phyloP scores from a whole-genome alignment of 2,888 invertebrate genomes.

The Ischnus inquisitorius region DNA sequence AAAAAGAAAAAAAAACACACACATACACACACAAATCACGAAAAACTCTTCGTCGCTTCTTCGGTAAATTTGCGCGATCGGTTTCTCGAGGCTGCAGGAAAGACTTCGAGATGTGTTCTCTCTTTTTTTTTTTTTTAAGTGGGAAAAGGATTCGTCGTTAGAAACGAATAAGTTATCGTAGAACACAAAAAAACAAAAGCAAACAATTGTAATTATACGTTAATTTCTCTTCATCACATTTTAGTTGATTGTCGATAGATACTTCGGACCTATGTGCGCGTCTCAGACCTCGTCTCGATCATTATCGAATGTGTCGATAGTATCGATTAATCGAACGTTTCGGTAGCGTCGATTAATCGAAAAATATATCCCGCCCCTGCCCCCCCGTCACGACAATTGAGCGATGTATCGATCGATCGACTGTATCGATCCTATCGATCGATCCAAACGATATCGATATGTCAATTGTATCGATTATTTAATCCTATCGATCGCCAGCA shows the following conservation, averaged over 20 bases:
- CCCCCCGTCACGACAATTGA: neutral
- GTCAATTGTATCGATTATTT: constrained; percentile 44
- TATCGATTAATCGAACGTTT: neutral
- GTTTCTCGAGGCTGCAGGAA: constrained; percentile 63
- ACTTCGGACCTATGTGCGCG: constrained; percentile 2
- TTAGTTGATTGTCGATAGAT: constrained; percentile 22
- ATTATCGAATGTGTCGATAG: neutral
- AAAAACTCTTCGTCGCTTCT: constrained; percentile 10
- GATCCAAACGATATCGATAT: neutral
- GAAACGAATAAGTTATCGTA: constrained; percentile 18
- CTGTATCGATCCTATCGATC: neutral
- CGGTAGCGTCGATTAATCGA: neutral
- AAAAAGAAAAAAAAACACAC: constrained; percentile 23
- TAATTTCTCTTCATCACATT: constrained; percentile 20
- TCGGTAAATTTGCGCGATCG: constrained; percentile 39
- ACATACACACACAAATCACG: neutral
- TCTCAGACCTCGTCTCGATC: neutral
- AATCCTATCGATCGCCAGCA: constrained; percentile 74
- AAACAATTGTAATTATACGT: constrained; percentile 24
- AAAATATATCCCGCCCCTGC: neutral
- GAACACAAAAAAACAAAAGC: neutral
- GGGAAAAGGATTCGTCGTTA: constrained; percentile 25
- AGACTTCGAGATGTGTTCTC: constrained; percentile 56
- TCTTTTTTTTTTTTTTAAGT: neutral
- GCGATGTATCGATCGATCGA: neutral